These are phyloP conservation scores for Ceratoteleas bidentatus DNA, from an alignment of 1,140 invertebrate genomes.

Conservation along the genomic window DNA sequence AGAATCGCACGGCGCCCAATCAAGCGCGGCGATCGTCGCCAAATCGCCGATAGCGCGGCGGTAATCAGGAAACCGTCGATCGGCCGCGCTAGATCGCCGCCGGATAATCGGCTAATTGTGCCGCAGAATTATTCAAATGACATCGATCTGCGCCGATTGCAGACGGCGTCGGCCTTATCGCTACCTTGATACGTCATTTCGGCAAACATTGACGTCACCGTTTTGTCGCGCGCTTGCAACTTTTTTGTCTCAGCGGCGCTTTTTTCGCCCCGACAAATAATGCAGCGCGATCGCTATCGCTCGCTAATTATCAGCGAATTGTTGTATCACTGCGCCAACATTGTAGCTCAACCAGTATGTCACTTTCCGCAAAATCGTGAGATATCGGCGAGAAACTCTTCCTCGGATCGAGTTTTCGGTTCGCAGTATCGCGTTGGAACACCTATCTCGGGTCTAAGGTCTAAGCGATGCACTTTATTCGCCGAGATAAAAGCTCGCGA, in stretches of 20 bases:
- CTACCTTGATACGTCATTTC: slow-evolving; percentile 16
- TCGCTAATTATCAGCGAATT: slow-evolving; percentile 25
- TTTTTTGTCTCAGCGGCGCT: neutral
- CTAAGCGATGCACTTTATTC: slow-evolving; percentile 68
- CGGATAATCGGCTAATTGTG: neutral
- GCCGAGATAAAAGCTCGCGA: slow-evolving; percentile 45
- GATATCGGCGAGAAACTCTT: slow-evolving; percentile 48
- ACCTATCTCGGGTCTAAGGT: slow-evolving; percentile 70
- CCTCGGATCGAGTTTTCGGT: slow-evolving; percentile 40
- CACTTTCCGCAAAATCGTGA: slow-evolving; percentile 36
- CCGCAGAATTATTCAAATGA: neutral
- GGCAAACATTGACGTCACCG: slow-evolving; percentile 4
- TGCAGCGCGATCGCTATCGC: neutral
- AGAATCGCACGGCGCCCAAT: slow-evolving; percentile 24
- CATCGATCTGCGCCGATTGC: slow-evolving; percentile 6
- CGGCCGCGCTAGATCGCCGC: slow-evolving; percentile 13
- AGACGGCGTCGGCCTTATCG: slow-evolving; percentile 10
- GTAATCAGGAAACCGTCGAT: slow-evolving; percentile 27
- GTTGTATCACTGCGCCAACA: slow-evolving; percentile 26
- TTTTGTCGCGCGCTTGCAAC: neutral
- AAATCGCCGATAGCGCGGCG: slow-evolving; percentile 8
- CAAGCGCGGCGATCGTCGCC: slow-evolving; percentile 21
- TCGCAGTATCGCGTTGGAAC: slow-evolving; percentile 48
- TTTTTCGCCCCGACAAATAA: neutral
- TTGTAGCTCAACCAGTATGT: slow-evolving; percentile 44